phyloP scores from a whole-genome alignment of 2,888 invertebrate genomes.

The Isotomurus palustris region DNA sequence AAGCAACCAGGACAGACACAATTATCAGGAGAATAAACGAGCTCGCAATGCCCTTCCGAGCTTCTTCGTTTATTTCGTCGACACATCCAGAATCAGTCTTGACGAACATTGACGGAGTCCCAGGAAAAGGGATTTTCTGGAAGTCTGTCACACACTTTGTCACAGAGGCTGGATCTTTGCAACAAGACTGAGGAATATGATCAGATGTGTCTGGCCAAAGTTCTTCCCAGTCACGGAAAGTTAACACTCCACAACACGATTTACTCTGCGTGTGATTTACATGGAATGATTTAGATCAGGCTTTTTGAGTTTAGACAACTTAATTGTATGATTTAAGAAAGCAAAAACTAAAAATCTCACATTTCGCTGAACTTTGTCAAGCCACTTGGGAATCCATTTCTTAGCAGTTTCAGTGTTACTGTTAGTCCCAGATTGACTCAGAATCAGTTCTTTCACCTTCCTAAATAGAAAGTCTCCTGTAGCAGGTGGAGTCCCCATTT shows the following conservation, averaged over 20 bases:
- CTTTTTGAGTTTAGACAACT: background rate
- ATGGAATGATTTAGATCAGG: background rate
- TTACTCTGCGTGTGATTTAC: conserved; percentile 22
- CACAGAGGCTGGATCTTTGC: conserved; percentile 12
- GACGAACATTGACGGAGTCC: conserved; percentile 19
- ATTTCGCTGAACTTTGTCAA: conserved; percentile 32
- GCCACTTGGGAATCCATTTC: conserved; percentile 29
- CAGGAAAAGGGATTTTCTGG: conserved; percentile 22
- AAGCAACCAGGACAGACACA: conserved; percentile 11
- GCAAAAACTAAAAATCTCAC: conserved; percentile 3
- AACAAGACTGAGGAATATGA: conserved; percentile 28
- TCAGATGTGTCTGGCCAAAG: conserved; percentile 22
- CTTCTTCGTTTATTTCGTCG: conserved; percentile 20
- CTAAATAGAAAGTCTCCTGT: conserved; percentile 6
- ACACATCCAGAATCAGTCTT: conserved; percentile 28
- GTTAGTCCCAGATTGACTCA: background rate
- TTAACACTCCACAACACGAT: conserved; percentile 28
- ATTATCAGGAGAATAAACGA: conserved; percentile 11
- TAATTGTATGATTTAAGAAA: background rate
- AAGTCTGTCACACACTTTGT: conserved; percentile 20
- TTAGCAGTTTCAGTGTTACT: conserved; percentile 1
- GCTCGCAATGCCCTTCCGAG: conserved; percentile 15
- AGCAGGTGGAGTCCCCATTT: conserved; percentile 10
- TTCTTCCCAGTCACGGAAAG: conserved; percentile 29
- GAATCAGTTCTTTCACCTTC: background rate